These are phyloP conservation scores for Saccopteryx leptura DNA, from an alignment of 2,113 vertebrate genomes.

Conservation along the genomic window DNA sequence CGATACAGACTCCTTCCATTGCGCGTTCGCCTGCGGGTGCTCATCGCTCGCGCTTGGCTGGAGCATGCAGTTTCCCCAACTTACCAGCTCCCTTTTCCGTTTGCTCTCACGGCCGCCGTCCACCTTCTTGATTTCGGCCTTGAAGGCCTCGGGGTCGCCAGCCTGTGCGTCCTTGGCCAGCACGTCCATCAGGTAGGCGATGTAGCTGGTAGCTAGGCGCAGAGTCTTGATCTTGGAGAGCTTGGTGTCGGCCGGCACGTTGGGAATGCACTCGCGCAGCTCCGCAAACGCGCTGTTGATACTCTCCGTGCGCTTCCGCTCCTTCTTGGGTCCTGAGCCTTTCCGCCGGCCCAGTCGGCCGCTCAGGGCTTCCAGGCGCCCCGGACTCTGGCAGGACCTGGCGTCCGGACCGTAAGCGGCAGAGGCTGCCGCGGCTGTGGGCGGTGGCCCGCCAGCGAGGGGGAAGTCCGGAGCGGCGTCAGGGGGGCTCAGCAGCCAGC, in stretches of 20 bases:
- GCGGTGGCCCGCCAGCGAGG: conserved; percentile 89
- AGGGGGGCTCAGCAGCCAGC: conserved; percentile 94
- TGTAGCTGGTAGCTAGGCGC: conserved; percentile 94
- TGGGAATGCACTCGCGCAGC: conserved; percentile 94
- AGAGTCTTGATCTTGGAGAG: conserved; percentile 96
- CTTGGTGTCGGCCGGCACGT: conserved; percentile 95
- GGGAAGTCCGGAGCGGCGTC: conserved; percentile 92
- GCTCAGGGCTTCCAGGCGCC: conserved; percentile 91
- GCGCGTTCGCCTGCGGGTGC: not conserved
- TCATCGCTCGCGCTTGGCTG: not conserved
- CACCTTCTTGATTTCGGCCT: conserved; percentile 96
- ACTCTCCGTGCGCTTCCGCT: conserved; percentile 95
- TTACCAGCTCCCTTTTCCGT: conserved; percentile 95
- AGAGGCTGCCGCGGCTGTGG: conserved; percentile 77
- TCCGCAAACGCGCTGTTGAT: conserved; percentile 96
- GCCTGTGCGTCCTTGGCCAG: conserved; percentile 94
- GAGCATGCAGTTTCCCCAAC: conserved; percentile 36
- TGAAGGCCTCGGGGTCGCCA: conserved; percentile 95
- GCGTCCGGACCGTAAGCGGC: conserved; percentile 83
- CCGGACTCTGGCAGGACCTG: conserved; percentile 87
- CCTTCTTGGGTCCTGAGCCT: conserved; percentile 94
- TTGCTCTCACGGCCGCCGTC: conserved; percentile 94
- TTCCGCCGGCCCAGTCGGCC: conserved; percentile 91
- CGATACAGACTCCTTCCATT: not conserved
- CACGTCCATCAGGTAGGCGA: conserved; percentile 95